Evolutionary conservation across 2,113 vertebrate species (phyloP).

Genomic region (Lonchura striata): DNA sequence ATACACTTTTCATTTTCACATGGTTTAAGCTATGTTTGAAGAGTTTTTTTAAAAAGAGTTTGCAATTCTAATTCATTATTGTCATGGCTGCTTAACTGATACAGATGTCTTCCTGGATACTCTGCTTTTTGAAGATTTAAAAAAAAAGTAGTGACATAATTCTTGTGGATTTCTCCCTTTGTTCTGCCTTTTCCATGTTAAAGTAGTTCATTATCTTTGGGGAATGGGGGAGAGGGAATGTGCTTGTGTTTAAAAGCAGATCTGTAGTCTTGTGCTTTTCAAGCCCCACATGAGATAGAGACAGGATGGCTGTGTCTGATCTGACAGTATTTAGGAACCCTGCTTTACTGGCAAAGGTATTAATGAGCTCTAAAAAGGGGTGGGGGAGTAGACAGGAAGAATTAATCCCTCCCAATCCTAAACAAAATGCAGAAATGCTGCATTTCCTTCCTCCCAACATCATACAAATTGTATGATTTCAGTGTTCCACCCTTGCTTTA

Average conservation of each 20-base stretch:
- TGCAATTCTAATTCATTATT: background rate
- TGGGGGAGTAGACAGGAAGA: conserved; percentile 39
- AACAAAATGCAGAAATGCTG: conserved; percentile 50
- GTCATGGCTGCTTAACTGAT: background rate
- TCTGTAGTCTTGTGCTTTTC: background rate
- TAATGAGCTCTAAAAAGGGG: conserved; percentile 28
- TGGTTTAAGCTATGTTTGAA: background rate
- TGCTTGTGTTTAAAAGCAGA: background rate
- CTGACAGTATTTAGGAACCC: background rate
- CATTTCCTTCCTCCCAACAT: conserved; percentile 69
- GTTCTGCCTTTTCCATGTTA: background rate
- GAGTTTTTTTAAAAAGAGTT: background rate
- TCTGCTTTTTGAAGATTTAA: background rate
- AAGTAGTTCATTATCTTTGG: background rate
- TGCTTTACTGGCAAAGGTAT: conserved; percentile 20
- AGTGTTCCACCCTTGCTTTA: background rate
- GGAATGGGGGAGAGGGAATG: background rate
- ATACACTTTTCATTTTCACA: background rate
- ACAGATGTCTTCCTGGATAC: background rate
- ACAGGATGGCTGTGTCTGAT: background rate
- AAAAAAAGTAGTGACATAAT: background rate
- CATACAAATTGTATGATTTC: conserved; percentile 4
- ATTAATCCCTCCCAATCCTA: conserved; percentile 18
- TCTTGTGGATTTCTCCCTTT: background rate
- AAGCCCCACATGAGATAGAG: background rate